Conservation (phyloP, 2,888 invertebrate genomes). For the Luperina testacea region DNA sequence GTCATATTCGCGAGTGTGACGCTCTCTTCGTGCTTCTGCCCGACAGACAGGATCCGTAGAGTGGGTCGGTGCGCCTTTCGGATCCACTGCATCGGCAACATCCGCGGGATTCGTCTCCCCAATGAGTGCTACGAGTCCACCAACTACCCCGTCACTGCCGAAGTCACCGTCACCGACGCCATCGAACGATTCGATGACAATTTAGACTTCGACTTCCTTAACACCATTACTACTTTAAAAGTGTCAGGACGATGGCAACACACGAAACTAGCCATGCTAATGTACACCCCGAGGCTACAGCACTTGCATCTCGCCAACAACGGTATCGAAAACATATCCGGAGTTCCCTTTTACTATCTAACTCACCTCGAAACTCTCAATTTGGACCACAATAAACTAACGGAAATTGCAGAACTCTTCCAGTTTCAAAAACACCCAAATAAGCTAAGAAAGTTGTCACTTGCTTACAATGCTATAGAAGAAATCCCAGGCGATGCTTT, state of each 20-base stretch:
- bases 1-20: slow-evolving; percentile 66
- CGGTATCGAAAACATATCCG: slow-evolving; percentile 73
- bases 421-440: slow-evolving; percentile 76
- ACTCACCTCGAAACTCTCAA: slow-evolving; percentile 76
- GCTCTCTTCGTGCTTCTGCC: slow-evolving; percentile 73
- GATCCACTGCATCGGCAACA: slow-evolving; percentile 74
- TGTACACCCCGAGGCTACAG: slow-evolving; percentile 76
- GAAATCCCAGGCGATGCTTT: slow-evolving; percentile 76
- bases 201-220: slow-evolving; percentile 72
- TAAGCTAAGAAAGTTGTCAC: slow-evolving; percentile 73
- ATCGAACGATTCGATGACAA: slow-evolving; percentile 70
- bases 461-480: slow-evolving; percentile 77
- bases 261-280: slow-evolving; percentile 75
- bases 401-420: slow-evolving; percentile 76
- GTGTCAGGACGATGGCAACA: slow-evolving; percentile 73
- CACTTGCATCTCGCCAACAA: slow-evolving; percentile 73
- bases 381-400: slow-evolving; percentile 78
- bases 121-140: slow-evolving; percentile 77
- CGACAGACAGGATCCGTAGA: slow-evolving; percentile 66
- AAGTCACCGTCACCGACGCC: slow-evolving; percentile 76
- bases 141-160: slow-evolving; percentile 76
- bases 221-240: slow-evolving; percentile 75
- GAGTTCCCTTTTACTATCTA: slow-evolving; percentile 75
- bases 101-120: slow-evolving; percentile 72
- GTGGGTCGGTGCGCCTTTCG: slow-evolving; percentile 74